Conservation (phyloP, 2,113 vertebrate genomes). For the rabbit (Oryctolagus cuniculus) region DNA sequence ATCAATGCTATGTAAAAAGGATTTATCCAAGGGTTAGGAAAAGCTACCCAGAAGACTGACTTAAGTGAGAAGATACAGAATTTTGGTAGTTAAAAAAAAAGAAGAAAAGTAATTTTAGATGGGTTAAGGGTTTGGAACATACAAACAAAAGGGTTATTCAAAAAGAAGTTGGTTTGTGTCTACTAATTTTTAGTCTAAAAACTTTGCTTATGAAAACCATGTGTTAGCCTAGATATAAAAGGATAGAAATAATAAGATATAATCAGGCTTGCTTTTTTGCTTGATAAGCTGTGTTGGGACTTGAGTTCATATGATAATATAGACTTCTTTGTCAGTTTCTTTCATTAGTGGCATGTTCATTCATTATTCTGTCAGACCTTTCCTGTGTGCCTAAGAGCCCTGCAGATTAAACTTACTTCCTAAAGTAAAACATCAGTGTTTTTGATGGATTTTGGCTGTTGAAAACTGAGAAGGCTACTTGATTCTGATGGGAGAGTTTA, state of each 20-base stretch:
- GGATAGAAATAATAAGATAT: neutral
- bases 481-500: neutral
- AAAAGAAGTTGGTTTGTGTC: neutral
- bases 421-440: neutral
- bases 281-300: neutral
- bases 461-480: neutral
- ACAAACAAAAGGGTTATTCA: neutral
- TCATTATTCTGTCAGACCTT: neutral
- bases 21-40: neutral
- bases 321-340: neutral
- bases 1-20: constrained; percentile 4
- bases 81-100: neutral
- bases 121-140: neutral
- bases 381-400: neutral
- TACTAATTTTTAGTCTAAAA: neutral
- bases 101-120: neutral
- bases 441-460: neutral
- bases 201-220: neutral
- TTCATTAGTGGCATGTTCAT: neutral
- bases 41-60: neutral
- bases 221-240: neutral
- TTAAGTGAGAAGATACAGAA: neutral
- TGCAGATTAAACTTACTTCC: neutral
- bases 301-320: neutral
- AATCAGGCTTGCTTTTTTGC: neutral